Base-by-base conservation (phyloP, 2,797 vertebrate species). In the Microhierax caerulescens region DNA sequence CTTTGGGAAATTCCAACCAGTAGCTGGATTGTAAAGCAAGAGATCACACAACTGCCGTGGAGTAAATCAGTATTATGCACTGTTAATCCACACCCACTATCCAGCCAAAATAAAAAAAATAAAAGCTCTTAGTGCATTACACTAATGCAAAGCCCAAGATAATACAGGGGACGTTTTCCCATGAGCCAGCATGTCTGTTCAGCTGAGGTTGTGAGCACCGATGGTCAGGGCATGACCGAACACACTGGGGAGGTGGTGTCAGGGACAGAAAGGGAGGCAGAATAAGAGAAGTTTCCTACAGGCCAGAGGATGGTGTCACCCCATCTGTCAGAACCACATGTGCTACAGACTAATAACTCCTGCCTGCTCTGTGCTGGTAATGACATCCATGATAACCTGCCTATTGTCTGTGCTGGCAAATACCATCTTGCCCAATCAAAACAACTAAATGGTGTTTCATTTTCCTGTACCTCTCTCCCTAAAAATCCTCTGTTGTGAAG, bases 71-170 rank as follows among this genome's bases (percentile, higher is more conserved):
- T 91, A 36, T 87, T 89, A 74, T 34, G 45, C 50, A 24, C 60
- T 75, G 92, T 81, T 97, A 93, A 96, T 96, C 90, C 88, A 91
- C 85, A 73, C 80, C 85, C 56, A 24, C 67, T 73, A n/a, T 36
- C 60, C 63, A 92, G 77, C 60, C 86, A 93, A 92, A 92, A 92
- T 88, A 93, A 88, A 92, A 60, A 90, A 90, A 90, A 85, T 79
- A 89, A 83, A 92, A 94, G 90, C 83, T 93, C 80, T 92, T 61
- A 80, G 70, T 70, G 60, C 36, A 70, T 92, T 92, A 79, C 64
- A 37, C 43, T 89, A 79, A 87, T 77, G 85, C 95, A 93, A 86
- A 92, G 56, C 74, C 84, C 68, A 24, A 54, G 90, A 81, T 90
- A 91, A 92, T 79, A 32, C 8, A 7, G 28, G 32, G 43, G 57